Percentiles rank a stretch among this genome's conserved stretches.
These are phyloP conservation scores for Strigops habroptila DNA, from an alignment of 2,113 vertebrate species.

Conservation along the genomic window DNA sequence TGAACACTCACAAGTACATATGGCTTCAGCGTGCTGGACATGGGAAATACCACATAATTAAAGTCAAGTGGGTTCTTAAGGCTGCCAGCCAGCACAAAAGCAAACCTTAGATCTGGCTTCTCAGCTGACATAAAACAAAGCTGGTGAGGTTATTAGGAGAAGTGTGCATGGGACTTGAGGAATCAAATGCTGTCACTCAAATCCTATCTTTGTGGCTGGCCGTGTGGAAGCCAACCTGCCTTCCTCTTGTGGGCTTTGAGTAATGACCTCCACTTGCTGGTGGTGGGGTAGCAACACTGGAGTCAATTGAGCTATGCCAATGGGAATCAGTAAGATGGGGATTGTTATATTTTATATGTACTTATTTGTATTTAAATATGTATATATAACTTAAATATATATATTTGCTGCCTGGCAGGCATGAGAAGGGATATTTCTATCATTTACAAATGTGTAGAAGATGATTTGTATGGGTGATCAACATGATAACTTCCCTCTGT, in stretches of 20 bases:
- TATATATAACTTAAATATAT: background rate
- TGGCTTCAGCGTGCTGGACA: background rate
- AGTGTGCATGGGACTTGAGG: rapidly evolving
- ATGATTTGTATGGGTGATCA: background rate
- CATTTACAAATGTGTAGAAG: background rate
- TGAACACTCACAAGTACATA: background rate
- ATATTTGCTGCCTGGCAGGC: background rate
- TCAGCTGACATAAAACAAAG: background rate
- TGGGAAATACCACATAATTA: background rate
- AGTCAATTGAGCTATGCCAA: background rate
- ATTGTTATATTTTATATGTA: background rate
- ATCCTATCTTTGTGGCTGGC: background rate
- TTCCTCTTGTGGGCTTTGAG: background rate
- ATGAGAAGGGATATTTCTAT: background rate
- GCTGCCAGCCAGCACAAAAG: background rate
- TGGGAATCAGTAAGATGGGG: background rate
- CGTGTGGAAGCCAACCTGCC: background rate
- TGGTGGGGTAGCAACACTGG: background rate
- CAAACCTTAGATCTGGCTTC: background rate
- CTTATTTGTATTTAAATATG: background rate
- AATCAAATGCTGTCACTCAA: background rate
- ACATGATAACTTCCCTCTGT: background rate
- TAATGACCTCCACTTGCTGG: background rate
- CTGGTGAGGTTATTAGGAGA: background rate
- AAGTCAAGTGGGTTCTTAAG: background rate